Base-by-base conservation (phyloP, 2,797 vertebrate genomes). In the Gymnodraco acuticeps region DNA sequence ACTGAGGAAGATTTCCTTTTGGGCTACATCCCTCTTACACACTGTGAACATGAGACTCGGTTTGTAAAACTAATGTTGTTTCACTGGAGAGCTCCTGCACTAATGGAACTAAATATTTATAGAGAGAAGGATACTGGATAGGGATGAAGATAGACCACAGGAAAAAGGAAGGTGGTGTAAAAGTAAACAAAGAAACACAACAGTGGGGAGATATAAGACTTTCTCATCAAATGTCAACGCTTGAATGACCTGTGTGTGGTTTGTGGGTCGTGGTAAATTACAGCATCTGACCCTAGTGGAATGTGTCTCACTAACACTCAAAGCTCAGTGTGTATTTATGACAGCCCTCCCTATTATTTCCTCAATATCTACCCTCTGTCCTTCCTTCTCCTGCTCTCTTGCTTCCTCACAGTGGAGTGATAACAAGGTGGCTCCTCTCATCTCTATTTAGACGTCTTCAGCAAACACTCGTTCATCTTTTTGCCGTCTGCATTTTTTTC, bases 391-490 rank as follows among this genome's bases (percentile, higher is more conserved):
- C 56, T n/a, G 0, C 75, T 41, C 53, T 56, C 45, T 65, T 60
- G 42, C 42, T 46, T 43, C 33, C 59, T 62, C 71, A 41, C 73
- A 61, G 70, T 5, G 47, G 16, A 56, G 70, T 65, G 82, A 87
- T 85, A 87, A 88, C 75, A 81, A 83, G 76, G 73, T 67, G 59
- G 45, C 83, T 78, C 71, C 73, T 70, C 84, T 88, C 75, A 68
- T 88, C 82, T 85, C 78, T 58, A 70, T 73, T 87, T 63, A 72
- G 78, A 81, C 82, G 66, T 73, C 12, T 73, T 55, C 38, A 74
- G 85, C 79, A 75, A 85, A 77, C 77, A 64, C 63, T 52, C 89
- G 90, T 90, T 93, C 81, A 89, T 92, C 84, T 75, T 77, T n/a
- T 14, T 65, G 33, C 56, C 13, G 17, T 78, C 78, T 77, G 41